Conservation (phyloP, 2,888 invertebrate genomes). For the Gnatocerus cornutus region DNA sequence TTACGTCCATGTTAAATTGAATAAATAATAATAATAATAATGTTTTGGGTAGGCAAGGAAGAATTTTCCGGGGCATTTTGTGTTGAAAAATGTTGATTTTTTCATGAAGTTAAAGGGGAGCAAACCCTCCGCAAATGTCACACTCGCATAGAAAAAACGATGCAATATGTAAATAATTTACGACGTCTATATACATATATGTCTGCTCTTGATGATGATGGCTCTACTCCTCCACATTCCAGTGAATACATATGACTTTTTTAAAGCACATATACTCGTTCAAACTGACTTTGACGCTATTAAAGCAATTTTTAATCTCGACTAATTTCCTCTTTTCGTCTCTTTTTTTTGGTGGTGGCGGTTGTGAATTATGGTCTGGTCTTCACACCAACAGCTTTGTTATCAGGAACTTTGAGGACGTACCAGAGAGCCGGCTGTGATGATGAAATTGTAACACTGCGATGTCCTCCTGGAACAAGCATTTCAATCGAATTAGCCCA, state of each 20-base stretch:
- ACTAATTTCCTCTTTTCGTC: slow-evolving; percentile 44
- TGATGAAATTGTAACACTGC: slow-evolving; percentile 88
- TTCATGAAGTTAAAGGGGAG: background rate
- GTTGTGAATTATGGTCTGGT: slow-evolving; percentile 36
- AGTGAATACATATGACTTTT: too few species aligned
- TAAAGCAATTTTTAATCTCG: background rate
- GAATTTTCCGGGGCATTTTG: too few species aligned
- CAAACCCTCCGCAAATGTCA: background rate
- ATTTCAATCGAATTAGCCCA: slow-evolving; percentile 94
- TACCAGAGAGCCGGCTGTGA: slow-evolving; percentile 95
- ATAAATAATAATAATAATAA: too few species aligned
- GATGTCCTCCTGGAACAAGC: slow-evolving; percentile 93
- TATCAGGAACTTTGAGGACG: slow-evolving; percentile 92
- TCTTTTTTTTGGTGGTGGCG: slow-evolving; percentile 46
- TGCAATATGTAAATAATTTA: slow-evolving; percentile 4
- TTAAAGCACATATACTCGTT: background rate
- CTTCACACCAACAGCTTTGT: slow-evolving; percentile 80
- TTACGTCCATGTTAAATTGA: too few species aligned
- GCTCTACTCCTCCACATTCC: too few species aligned
- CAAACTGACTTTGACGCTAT: background rate
- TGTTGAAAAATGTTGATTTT: background rate
- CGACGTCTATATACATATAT: background rate
- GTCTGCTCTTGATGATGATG: too few species aligned
- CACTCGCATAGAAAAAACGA: slow-evolving; percentile 1
- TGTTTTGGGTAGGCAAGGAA: too few species aligned